Percentiles rank a stretch among this genome's conserved stretches.
phyloP scores from a whole-genome alignment of 2,113 vertebrate species.

The Eubucco bourcierii region DNA sequence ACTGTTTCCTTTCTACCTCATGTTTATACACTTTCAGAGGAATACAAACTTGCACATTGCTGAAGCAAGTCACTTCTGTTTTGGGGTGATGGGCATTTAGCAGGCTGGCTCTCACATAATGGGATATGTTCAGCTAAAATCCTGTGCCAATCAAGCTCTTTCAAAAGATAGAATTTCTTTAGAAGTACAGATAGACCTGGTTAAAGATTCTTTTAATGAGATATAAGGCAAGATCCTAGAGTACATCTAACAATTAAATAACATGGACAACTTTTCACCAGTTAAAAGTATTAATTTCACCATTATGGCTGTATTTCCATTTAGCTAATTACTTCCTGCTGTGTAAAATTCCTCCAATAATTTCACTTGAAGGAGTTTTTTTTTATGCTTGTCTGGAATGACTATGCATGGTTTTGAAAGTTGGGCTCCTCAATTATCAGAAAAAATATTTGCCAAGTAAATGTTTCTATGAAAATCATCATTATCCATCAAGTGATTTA shows the following conservation, averaged over 20 bases:
- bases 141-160: slow-evolving; percentile 11
- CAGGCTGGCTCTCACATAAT: neutral
- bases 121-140: slow-evolving; percentile 37
- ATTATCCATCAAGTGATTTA: slow-evolving; percentile 43
- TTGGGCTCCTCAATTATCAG: slow-evolving; percentile 24
- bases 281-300: slow-evolving; percentile 13
- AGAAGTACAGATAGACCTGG: slow-evolving; percentile 30
- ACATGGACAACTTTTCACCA: neutral
- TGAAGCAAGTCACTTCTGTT: neutral
- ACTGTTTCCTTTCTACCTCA: neutral
- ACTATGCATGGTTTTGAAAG: neutral
- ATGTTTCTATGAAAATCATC: slow-evolving; percentile 37
- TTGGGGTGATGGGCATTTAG: neutral
- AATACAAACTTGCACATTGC: neutral
- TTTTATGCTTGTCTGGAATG: slow-evolving; percentile 13
- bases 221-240: slow-evolving; percentile 35
- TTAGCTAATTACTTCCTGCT: slow-evolving; percentile 49
- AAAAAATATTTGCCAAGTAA: slow-evolving; percentile 58
- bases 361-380: slow-evolving; percentile 39
- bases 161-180: slow-evolving; percentile 41
- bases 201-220: slow-evolving; percentile 45
- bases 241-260: slow-evolving; percentile 30
- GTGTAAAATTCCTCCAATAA: slow-evolving; percentile 28
- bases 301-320: slow-evolving; percentile 24
- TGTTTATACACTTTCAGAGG: neutral